These are phyloP conservation scores for Palythoa grandiflora DNA, from an alignment of 92 coral and sea anemone genomes.

Conservation along the genomic window DNA sequence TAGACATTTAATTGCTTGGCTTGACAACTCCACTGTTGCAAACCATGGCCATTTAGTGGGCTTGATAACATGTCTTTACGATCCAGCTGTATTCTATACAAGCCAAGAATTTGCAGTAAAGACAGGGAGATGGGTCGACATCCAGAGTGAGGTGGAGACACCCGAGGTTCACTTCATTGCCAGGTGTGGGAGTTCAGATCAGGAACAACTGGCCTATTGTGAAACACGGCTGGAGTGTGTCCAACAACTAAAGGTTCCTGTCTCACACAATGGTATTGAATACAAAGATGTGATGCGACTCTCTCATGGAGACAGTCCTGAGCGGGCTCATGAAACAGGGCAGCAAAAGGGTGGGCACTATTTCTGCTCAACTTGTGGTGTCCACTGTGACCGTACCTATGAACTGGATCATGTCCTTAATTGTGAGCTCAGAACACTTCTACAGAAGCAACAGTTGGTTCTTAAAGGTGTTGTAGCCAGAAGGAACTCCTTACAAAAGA, in stretches of 20 bases:
- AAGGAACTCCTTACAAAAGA: conserved; percentile 14
- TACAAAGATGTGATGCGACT: conserved; percentile 27
- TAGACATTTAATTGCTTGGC: conserved; percentile 55
- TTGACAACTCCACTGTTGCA: conserved; percentile 59
- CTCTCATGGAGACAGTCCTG: conserved; percentile 35
- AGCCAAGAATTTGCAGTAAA: conserved; percentile 43
- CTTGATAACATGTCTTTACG: conserved; percentile 50
- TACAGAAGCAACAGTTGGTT: conserved; percentile 7
- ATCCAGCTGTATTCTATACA: conserved; percentile 54
- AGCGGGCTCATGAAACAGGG: conserved; percentile 61
- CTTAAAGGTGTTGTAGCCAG: conserved; percentile 6
- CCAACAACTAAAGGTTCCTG: conserved; percentile 27
- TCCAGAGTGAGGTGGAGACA: conserved; percentile 55
- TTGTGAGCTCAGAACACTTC: conserved; percentile 41
- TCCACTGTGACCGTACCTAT: conserved; percentile 27
- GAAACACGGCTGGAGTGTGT: conserved; percentile 35
- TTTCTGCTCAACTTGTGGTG: conserved; percentile 29
- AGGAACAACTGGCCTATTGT: conserved; percentile 36
- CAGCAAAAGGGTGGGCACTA: conserved; percentile 17
- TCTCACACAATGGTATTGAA: background rate
- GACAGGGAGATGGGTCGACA: conserved; percentile 53
- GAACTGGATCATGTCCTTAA: conserved; percentile 33
- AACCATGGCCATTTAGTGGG: conserved; percentile 68
- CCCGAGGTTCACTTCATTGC: conserved; percentile 62
- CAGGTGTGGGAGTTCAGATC: conserved; percentile 59